Conservation (phyloP, 92 coral and sea anemone genomes). For the Epizoanthus rinbou region DNA sequence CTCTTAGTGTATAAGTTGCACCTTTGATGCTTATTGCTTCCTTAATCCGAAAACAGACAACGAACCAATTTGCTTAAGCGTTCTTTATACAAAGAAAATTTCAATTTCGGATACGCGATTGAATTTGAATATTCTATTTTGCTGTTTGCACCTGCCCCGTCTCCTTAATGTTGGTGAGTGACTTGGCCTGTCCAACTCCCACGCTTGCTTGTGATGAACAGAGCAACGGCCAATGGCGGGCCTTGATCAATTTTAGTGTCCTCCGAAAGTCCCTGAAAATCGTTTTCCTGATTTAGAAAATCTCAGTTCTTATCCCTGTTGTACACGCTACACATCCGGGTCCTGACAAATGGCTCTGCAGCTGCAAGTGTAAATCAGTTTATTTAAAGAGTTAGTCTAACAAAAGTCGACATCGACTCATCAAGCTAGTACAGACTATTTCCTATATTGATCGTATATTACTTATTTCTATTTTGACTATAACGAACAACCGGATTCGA, state of each 20-base stretch:
- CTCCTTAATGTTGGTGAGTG: not conserved
- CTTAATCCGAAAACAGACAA: not conserved
- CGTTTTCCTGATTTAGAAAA: not conserved
- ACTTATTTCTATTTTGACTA: no score
- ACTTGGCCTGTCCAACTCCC: not conserved
- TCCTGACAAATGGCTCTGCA: not conserved
- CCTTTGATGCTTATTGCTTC: not conserved
- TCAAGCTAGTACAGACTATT: no score
- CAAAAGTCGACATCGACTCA: not conserved
- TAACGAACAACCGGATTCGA: no score
- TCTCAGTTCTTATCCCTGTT: not conserved
- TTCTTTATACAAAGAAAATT: not conserved
- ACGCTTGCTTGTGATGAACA: not conserved
- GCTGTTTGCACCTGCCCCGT: not conserved
- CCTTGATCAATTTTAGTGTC: not conserved
- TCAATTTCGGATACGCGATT: not conserved
- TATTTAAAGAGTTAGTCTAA: not conserved
- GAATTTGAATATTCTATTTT: slow-evolving; percentile 5
- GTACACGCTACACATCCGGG: not conserved
- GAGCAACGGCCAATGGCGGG: not conserved
- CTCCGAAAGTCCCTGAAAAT: not conserved
- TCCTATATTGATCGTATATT: no score
- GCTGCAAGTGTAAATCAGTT: slow-evolving; percentile 5
- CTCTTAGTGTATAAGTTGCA: no score
- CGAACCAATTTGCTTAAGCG: not conserved